Evolutionary conservation across 2,797 vertebrate species (phyloP), one percentile per base, ranked within the genome.

Genomic region (Setipinna tenuifilis): DNA sequence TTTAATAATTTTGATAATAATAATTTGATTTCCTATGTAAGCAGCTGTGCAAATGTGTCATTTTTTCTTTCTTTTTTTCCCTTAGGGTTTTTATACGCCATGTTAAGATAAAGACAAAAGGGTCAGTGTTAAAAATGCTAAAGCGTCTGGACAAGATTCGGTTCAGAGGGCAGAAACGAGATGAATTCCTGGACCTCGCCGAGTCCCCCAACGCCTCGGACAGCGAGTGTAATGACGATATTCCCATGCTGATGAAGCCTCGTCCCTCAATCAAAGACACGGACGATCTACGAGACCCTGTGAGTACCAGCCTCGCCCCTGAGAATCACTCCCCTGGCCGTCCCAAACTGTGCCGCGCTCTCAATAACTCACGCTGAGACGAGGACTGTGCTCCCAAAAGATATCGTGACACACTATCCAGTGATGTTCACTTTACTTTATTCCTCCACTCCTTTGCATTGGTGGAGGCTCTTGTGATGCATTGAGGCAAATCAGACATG

Each of bases 121-220:
- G 90, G 86, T 91, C 94, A 50, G 93, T 95, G 91, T 92, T 96
- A 95, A 97, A 95, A 95, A 99, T 99, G 98, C 94, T 97, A 91
- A 98, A 96, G 95, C 97, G 96, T 89, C 93, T 99, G 94, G 98
- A 99, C 93, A 97, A 93, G 93, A 99, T 99, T 94, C 96, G 98
- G 89, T 98, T 99, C 95, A 96, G 98, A 95, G 96, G 98, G 93
- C 97, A 96, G 92, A 97, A 96, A 91, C 94, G 97, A 93, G 98
- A 99, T 59, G 98, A 98, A 90, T 97, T 98, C 94, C 95, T 96
- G 88, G 98, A 99, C 89, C 95, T 96, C 82, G 95, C 95, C 0
- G 98, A 99, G 91, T 99, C 98, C 82, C 98, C 98, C 87, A 97
- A 97, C 89, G 96, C 97, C 75, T 99, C 98, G 0, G 98, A 99